phyloP scores from a whole-genome alignment of 2,113 vertebrate genomes.

The Nycticebus coucang region DNA sequence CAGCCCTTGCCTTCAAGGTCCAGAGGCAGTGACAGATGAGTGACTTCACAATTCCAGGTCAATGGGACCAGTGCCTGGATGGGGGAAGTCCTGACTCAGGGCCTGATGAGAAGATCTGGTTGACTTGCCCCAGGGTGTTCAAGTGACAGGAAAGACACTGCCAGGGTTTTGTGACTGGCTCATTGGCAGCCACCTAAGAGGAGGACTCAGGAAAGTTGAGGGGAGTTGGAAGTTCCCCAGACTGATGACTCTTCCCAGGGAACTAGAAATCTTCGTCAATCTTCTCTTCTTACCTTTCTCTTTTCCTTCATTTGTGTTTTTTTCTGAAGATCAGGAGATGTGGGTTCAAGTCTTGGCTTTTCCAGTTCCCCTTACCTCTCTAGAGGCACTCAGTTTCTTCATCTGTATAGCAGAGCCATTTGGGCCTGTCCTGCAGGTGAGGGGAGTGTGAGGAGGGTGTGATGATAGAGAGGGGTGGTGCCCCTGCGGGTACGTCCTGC shows the following conservation, averaged over 20 bases:
- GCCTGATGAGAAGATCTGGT: neutral
- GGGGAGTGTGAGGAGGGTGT: neutral
- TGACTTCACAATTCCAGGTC: neutral
- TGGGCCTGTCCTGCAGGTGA: neutral
- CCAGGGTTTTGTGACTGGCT: neutral
- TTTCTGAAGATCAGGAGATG: neutral
- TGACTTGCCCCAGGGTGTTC: neutral
- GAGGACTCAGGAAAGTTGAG: neutral
- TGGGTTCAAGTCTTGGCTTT: neutral
- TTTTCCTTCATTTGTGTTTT: neutral
- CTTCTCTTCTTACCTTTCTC: neutral
- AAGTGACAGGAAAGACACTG: neutral
- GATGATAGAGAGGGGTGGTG: rapidly evolving
- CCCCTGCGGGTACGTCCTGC: neutral
- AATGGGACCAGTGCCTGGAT: neutral
- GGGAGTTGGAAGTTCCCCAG: neutral
- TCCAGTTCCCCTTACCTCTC: neutral
- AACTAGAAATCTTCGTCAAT: neutral
- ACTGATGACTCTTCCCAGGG: neutral
- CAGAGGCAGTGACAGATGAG: neutral
- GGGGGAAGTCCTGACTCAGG: too few relatives aligned
- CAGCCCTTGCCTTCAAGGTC: neutral
- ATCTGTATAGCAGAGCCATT: neutral
- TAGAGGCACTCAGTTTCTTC: neutral
- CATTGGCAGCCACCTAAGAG: neutral